Conservation (phyloP, 2,797 vertebrate genomes). For the Premnoplex brunnescens region DNA sequence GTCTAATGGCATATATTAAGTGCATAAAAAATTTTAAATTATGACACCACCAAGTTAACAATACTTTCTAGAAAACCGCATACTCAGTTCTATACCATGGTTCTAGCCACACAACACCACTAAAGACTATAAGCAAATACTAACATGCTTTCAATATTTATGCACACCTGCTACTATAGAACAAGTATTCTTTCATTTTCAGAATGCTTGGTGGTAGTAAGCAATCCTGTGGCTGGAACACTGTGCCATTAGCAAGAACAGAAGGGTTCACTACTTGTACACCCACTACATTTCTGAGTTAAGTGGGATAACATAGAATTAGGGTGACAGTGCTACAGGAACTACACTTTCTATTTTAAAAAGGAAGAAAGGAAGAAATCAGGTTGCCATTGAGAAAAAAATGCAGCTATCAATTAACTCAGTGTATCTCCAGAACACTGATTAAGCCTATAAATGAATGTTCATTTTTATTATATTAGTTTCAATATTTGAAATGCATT, state of each 20-base stretch:
- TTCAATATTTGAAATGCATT: background rate
- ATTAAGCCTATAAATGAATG: background rate
- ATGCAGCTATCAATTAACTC: background rate
- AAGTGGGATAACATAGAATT: background rate
- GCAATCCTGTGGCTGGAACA: background rate
- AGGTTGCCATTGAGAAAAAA: background rate
- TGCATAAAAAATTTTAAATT: background rate
- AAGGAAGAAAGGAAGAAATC: background rate
- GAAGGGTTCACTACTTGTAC: background rate
- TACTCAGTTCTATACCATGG: background rate
- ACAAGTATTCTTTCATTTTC: background rate
- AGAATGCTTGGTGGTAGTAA: background rate
- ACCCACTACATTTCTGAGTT: background rate
- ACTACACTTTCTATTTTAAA: background rate
- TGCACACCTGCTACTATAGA: background rate
- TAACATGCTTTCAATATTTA: background rate
- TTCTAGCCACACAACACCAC: background rate
- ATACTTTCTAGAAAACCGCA: background rate
- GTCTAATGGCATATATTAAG: background rate
- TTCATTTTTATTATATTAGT: background rate
- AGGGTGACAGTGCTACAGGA: background rate
- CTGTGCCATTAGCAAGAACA: background rate
- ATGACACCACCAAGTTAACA: background rate
- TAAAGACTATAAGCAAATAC: background rate
- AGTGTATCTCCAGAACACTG: background rate